phyloP scores from a whole-genome alignment of 2,888 invertebrate species.

The Ichneumon xanthorius region DNA sequence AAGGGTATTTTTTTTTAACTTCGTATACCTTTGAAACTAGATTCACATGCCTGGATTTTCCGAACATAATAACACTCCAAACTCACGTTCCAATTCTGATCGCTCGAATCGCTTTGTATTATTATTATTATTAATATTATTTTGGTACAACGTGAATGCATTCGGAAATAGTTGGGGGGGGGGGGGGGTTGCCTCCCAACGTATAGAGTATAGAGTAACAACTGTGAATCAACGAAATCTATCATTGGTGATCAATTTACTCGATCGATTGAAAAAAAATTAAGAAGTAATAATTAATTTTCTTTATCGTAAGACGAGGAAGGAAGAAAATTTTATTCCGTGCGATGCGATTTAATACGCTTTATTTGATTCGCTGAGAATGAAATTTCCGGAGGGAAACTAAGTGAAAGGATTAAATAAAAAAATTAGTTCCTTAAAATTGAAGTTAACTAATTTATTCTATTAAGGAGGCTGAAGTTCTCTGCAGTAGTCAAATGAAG shows the following conservation, averaged over 20 bases:
- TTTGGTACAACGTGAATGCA: slow-evolving; percentile 7
- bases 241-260: neutral
- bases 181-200: neutral
- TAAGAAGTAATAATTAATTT: too few species aligned
- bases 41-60: neutral
- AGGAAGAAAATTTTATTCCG: too few species aligned
- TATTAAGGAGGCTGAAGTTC: too few species aligned
- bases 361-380: too few species aligned
- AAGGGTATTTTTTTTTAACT: neutral
- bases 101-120: neutral
- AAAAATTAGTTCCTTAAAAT: too few species aligned
- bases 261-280: neutral
- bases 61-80: slow-evolving; percentile 10
- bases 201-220: neutral
- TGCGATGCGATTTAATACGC: too few species aligned
- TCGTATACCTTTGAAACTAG: neutral
- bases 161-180: neutral
- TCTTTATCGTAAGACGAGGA: too few species aligned
- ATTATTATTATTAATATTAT: slow-evolving; percentile 32
- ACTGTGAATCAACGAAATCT: neutral
- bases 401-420: too few species aligned
- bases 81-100: slow-evolving; percentile 2
- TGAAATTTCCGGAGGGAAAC: too few species aligned
- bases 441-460: too few species aligned
- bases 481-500: too few species aligned